These are phyloP conservation scores for Mongoloraphidia duomilia DNA, from an alignment of 2,888 invertebrate species.

Conservation along the genomic window DNA sequence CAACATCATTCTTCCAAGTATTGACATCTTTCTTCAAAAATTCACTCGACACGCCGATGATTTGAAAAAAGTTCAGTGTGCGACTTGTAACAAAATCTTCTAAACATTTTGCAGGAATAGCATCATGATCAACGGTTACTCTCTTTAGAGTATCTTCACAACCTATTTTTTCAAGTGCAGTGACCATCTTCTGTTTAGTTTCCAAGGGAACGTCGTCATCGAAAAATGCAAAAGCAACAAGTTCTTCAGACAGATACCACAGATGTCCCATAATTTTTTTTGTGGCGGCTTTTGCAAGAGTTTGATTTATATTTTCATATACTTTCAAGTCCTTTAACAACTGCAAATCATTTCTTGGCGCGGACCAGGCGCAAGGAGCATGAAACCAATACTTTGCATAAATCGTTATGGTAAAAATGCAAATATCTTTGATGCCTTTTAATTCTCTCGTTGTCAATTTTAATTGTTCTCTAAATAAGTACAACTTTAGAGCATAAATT, in stretches of 20 bases:
- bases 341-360: constrained; percentile 7
- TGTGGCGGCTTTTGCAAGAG: constrained; percentile 5
- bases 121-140: no score
- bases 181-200: constrained; percentile 4
- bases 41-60: no score
- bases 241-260: constrained; percentile 12
- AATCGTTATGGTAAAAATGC: constrained; percentile 7
- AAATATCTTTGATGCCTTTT: constrained; percentile 4
- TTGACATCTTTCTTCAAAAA: no score
- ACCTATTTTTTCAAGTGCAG: not conserved
- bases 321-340: constrained; percentile 4
- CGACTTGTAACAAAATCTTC: no score
- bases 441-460: constrained; percentile 11
- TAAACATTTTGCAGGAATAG: no score
- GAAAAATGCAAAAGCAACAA: constrained; percentile 13
- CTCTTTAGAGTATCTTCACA: not conserved
- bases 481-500: constrained; percentile 16
- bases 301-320: constrained; percentile 5
- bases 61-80: no score
- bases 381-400: constrained; percentile 10
- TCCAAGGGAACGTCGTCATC: constrained; percentile 9
- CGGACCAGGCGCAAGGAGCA: constrained; percentile 3
- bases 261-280: constrained; percentile 12
- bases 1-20: no score
- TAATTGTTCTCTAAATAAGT: constrained; percentile 11